Conservation (phyloP, 2,888 invertebrate genomes). For the Ophion obscuratus region DNA sequence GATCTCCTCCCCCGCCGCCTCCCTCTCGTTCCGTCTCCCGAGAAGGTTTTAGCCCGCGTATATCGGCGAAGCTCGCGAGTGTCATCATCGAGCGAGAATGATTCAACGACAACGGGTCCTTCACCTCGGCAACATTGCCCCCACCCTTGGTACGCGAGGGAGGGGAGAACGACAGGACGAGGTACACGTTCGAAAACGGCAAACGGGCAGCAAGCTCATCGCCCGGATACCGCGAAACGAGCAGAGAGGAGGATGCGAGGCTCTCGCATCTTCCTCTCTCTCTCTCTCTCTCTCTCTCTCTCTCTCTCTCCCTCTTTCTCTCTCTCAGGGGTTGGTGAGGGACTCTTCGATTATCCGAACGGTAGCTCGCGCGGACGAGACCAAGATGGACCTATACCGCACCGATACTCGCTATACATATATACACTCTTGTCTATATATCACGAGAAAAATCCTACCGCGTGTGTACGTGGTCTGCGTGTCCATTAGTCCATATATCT, state of each 20-base stretch:
- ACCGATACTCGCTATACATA: slow-evolving; percentile 27
- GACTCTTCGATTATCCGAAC: slow-evolving; percentile 62
- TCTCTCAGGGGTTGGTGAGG: not conserved
- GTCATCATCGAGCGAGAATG: slow-evolving; percentile 62
- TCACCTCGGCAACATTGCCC: slow-evolving; percentile 68
- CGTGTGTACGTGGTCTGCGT: slow-evolving; percentile 37
- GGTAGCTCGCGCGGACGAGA: slow-evolving; percentile 36
- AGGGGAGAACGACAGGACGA: slow-evolving; percentile 66
- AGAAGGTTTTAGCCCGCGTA: no score
- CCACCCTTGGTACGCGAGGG: slow-evolving; percentile 75
- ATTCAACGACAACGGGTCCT: slow-evolving; percentile 64
- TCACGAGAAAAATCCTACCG: slow-evolving; percentile 53
- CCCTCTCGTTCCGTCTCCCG: no score
- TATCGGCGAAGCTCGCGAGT: slow-evolving; percentile 26
- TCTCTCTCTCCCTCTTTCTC: not conserved
- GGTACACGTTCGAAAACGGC: slow-evolving; percentile 48
- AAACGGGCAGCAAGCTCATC: slow-evolving; percentile 23
- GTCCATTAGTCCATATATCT: slow-evolving; percentile 47
- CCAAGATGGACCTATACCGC: slow-evolving; percentile 63
- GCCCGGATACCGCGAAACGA: slow-evolving; percentile 56
- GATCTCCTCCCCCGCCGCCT: no score
- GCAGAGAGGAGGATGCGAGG: slow-evolving; percentile 14
- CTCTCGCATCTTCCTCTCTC: not conserved
- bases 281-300: not conserved
- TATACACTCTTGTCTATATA: slow-evolving; percentile 36